Base-by-base conservation (phyloP, 2,113 vertebrate species). In the Actenoides lindsayi region DNA sequence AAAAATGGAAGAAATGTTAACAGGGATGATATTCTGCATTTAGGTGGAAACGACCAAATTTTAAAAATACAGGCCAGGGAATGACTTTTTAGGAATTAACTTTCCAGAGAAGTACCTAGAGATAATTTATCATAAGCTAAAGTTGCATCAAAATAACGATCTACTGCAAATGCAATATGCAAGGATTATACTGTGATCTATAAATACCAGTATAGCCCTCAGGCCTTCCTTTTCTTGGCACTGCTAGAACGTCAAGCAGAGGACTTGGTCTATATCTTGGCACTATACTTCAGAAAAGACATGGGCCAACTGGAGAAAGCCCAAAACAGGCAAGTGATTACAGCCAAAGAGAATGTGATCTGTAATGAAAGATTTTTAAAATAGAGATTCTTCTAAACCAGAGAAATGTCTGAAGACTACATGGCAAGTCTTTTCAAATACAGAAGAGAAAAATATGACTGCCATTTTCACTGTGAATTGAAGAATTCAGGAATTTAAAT, bases 201-300 rank as follows among this genome's bases (percentile, higher is more conserved):
- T 67, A 71, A 84, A 78, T 3, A 87, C 41, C 46, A 78, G 14
- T 15, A 37, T 5, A 90, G n/a, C 42, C 16, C 35, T 53, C 50
- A 62, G 86, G 59, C 16, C 12, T 67, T 87, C 44, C 41, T 41
- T 5, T 70, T 67, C 50, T 62, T 5, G 15, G 20, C 16, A 51
- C 8, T 59, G 10, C 39, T 37, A 63, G 13, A 57, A 78, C 0
- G 0, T 16, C 2, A 3, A 13, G 17, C 30, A 20, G 33, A 80
- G 13, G 33, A 73, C 25, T 46, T 76, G 13, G 13, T 92, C 23
- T 53, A 53, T 53, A 53, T 53, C 51, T 53, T 53, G 33, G 39
- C 5, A 35, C 54, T 57, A 6, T 21, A 39, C 44, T 77, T 81
- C 3, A 4, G 50, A 65, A 84, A 80, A 93, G 16, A 51, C 24